phyloP scores from a whole-genome alignment of 1,140 invertebrate genomes.

The Archivesica marissinica region DNA sequence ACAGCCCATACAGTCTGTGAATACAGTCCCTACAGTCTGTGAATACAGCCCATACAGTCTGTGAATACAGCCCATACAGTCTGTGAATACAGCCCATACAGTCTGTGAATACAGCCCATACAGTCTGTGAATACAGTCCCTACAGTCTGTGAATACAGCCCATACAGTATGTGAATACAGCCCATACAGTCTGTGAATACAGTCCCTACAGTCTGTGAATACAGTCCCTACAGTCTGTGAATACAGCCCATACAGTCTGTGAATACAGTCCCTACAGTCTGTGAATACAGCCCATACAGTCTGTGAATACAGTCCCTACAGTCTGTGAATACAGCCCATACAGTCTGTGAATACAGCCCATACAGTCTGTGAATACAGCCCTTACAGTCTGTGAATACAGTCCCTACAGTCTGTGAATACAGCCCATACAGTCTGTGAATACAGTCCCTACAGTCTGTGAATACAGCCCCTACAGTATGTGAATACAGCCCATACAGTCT shows the following conservation, averaged over 20 bases:
- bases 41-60: constrained; percentile 90
- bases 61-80: constrained; percentile 86
- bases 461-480: not conserved
- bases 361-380: constrained; percentile 94
- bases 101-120: constrained; percentile 91
- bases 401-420: constrained; percentile 95
- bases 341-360: constrained; percentile 71
- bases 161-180: not conserved
- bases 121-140: constrained; percentile 71
- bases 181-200: constrained; percentile 95
- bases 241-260: not conserved
- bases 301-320: constrained; percentile 85
- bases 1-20: constrained; percentile 94
- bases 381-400: not conserved
- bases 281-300: constrained; percentile 86
- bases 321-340: constrained; percentile 91
- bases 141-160: constrained; percentile 94
- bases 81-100: constrained; percentile 85
- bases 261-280: constrained; percentile 90
- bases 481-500: constrained; percentile 90
- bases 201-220: not conserved
- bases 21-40: not conserved
- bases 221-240: constrained; percentile 94
- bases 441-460: constrained; percentile 94
- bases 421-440: not conserved